Evolutionary conservation across 2,797 vertebrate species (phyloP).

Genomic region (Pitangus sulphuratus): DNA sequence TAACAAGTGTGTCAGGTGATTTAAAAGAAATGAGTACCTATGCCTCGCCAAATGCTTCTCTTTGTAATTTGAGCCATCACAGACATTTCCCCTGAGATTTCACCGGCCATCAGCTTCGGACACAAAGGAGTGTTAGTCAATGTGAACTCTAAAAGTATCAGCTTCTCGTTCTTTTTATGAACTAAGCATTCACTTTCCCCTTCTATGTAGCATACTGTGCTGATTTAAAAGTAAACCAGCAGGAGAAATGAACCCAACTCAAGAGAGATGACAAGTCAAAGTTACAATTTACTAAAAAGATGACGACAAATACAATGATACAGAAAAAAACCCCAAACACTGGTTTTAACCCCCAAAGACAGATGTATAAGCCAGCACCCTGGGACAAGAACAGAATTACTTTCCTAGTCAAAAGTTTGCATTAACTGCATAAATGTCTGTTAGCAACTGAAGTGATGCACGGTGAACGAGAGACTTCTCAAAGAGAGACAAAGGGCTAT

Average conservation of each 20-base stretch:
- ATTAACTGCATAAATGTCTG: background rate
- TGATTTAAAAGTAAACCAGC: no score
- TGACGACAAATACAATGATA: no score
- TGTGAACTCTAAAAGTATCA: background rate
- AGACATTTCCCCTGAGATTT: background rate
- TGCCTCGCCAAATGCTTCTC: background rate
- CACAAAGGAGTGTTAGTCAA: background rate
- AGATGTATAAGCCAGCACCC: no score
- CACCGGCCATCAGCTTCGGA: background rate
- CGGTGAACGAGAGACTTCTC: background rate
- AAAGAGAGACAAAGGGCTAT: background rate
- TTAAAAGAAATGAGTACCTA: background rate
- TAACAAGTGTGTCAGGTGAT: background rate
- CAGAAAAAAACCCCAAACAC: no score
- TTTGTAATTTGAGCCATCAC: background rate
- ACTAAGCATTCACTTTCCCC: background rate
- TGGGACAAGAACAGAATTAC: background rate
- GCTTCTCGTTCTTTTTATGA: background rate
- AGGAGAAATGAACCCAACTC: no score
- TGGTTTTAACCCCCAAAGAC: no score
- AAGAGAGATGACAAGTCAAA: no score
- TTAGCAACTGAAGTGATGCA: background rate
- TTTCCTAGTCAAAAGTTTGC: background rate
- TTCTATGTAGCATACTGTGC: background rate
- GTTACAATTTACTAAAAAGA: no score